A percentile compares a stretch with the other conserved stretches of the same genome.
Conservation (phyloP, 1,140 invertebrate genomes). For the Carposina sasakii region DNA sequence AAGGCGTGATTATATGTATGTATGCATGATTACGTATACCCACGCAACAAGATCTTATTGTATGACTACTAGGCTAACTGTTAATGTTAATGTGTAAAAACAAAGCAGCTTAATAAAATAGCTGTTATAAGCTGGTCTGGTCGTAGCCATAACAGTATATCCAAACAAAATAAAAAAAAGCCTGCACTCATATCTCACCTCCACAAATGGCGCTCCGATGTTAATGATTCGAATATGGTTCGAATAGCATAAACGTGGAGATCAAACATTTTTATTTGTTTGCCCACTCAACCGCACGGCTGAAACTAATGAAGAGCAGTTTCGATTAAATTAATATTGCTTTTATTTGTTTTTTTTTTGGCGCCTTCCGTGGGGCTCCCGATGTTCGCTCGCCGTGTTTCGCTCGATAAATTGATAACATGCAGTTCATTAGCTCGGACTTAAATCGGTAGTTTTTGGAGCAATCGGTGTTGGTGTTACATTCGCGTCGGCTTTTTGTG, state of each 20-base stretch:
- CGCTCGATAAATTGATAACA: constrained; percentile 38
- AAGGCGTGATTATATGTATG: too few relatives aligned
- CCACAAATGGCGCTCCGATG: constrained; percentile 28
- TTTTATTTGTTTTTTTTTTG: constrained; percentile 52
- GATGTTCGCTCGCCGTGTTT: constrained; percentile 21
- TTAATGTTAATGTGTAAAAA: too few relatives aligned
- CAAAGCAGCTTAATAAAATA: too few relatives aligned
- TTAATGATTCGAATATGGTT: constrained; percentile 58
- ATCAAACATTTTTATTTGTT: constrained; percentile 68
- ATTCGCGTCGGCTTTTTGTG: too few relatives aligned
- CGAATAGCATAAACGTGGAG: constrained; percentile 50
- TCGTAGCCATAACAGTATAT: too few relatives aligned
- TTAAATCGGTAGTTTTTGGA: constrained; percentile 19
- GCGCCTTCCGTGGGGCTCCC: constrained; percentile 2
- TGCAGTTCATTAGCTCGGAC: constrained; percentile 38
- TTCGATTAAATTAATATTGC: constrained; percentile 63
- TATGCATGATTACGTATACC: too few relatives aligned
- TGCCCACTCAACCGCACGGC: constrained; percentile 55
- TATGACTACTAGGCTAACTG: too few relatives aligned
- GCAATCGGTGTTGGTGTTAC: too few relatives aligned
- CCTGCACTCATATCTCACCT: too few relatives aligned
- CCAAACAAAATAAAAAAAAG: too few relatives aligned
- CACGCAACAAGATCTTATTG: too few relatives aligned
- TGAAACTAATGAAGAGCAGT: constrained; percentile 66
- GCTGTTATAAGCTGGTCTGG: too few relatives aligned